Percentiles rank a stretch among this genome's conserved stretches.
phyloP scores from a whole-genome alignment of 1,140 invertebrate genomes.

The Pachypsylla venusta region DNA sequence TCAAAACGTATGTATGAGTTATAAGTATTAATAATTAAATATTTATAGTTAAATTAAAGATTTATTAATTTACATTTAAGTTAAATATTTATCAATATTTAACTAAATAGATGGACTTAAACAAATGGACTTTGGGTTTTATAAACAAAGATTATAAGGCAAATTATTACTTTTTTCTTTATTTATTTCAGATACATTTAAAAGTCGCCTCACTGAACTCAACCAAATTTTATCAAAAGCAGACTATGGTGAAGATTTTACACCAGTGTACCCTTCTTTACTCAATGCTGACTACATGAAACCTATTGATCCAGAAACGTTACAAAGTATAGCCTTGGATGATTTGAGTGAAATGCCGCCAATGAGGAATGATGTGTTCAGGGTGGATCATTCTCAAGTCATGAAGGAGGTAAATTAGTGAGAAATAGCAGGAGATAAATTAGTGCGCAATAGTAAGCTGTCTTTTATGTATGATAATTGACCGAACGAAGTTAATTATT shows the following conservation, averaged over 20 bases:
- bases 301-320: background rate
- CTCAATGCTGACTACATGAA: background rate
- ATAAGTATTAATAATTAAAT: no score
- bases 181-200: background rate
- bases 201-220: background rate
- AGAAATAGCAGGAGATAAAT: background rate
- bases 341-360: background rate
- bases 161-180: background rate
- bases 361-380: slow-evolving; percentile 8
- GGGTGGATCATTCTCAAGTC: background rate
- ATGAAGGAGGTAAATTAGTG: background rate
- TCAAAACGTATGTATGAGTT: no score
- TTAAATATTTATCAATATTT: no score
- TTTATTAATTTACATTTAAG: no score
- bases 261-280: background rate
- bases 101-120: no score
- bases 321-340: background rate
- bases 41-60: no score
- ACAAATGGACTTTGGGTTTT: no score
- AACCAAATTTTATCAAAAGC: background rate
- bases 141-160: no score
- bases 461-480: background rate
- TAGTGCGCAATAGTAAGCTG: background rate
- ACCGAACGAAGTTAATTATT: no score
- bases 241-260: background rate